Percentiles rank a stretch among this genome's conserved stretches.
Evolutionary conservation across 2,113 vertebrate species (phyloP).

Genomic region (Sorex araneus): DNA sequence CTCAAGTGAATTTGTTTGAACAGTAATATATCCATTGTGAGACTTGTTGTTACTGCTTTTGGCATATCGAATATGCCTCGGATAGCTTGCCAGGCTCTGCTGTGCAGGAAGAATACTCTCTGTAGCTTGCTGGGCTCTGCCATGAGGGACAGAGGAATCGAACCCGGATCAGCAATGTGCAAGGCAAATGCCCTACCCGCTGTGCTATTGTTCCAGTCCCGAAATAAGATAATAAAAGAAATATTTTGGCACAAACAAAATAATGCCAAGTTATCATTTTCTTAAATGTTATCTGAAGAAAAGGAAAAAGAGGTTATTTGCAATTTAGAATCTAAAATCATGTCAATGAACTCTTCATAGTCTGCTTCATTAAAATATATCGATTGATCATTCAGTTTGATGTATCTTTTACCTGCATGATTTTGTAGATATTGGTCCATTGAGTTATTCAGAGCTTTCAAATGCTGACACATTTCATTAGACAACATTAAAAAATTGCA

Average conservation of each 20-base stretch:
- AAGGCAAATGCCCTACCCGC: too few relatives aligned
- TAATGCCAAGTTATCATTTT: conserved; percentile 60
- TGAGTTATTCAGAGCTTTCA: conserved; percentile 13
- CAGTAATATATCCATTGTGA: too few relatives aligned
- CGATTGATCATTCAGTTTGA: background rate
- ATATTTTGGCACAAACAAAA: conserved; percentile 17
- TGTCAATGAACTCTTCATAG: conserved; percentile 43
- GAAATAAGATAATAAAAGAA: conserved; percentile 38
- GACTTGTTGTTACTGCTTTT: too few relatives aligned
- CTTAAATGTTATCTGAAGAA: conserved; percentile 55
- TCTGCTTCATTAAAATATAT: background rate
- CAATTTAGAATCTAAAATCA: conserved; percentile 38
- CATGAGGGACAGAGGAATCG: too few relatives aligned
- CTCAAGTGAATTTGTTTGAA: too few relatives aligned
- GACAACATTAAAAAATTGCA: background rate
- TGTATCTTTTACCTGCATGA: background rate
- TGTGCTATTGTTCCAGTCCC: too few relatives aligned
- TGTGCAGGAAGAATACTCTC: too few relatives aligned
- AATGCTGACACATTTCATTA: conserved; percentile 26
- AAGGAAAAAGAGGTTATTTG: conserved; percentile 1
- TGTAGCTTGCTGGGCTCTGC: too few relatives aligned
- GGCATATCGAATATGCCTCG: too few relatives aligned
- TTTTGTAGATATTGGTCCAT: conserved; percentile 29
- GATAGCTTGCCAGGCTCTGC: too few relatives aligned
- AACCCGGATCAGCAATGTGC: too few relatives aligned